Percentiles rank a stretch among this genome's conserved stretches.
phyloP scores from a whole-genome alignment of 1,140 invertebrate genomes.

The Sminthurinus signatus region DNA sequence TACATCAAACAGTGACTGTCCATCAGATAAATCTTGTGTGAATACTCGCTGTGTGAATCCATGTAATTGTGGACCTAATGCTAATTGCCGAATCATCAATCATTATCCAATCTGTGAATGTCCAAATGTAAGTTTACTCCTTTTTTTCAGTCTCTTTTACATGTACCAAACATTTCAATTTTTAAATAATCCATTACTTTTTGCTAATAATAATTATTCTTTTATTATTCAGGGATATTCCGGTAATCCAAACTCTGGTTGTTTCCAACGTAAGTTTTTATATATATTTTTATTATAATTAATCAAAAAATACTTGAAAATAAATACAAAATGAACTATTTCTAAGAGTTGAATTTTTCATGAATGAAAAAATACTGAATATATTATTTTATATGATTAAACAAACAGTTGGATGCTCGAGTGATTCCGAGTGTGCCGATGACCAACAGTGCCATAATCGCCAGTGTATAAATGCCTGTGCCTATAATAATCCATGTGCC shows the following conservation, averaged over 20 bases:
- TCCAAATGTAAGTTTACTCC: conserved; percentile 54
- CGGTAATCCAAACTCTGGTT: conserved; percentile 58
- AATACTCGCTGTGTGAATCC: conserved; percentile 70
- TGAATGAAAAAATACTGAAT: too few species aligned
- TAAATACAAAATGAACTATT: too few species aligned
- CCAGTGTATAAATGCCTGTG: conserved; percentile 45
- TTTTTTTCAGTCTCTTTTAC: too few species aligned
- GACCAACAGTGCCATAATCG: conserved; percentile 69
- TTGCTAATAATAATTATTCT: neutral
- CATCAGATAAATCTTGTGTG: conserved; percentile 57
- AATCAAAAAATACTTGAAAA: too few species aligned
- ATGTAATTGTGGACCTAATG: conserved; percentile 71
- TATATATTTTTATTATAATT: too few species aligned
- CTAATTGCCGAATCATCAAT: conserved; percentile 67
- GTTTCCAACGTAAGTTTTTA: conserved; percentile 57
- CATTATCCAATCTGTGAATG: conserved; percentile 78
- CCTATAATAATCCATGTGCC: conserved; percentile 56
- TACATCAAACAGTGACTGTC: conserved; percentile 38
- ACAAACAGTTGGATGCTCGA: conserved; percentile 43
- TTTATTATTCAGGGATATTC: neutral
- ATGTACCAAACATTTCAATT: too few species aligned
- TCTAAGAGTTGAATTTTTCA: too few species aligned
- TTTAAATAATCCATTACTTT: too few species aligned
- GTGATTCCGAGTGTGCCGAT: conserved; percentile 48
- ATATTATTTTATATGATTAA: too few species aligned